phyloP scores from a whole-genome alignment of 2,113 vertebrate species.

The Willisornis vidua region DNA sequence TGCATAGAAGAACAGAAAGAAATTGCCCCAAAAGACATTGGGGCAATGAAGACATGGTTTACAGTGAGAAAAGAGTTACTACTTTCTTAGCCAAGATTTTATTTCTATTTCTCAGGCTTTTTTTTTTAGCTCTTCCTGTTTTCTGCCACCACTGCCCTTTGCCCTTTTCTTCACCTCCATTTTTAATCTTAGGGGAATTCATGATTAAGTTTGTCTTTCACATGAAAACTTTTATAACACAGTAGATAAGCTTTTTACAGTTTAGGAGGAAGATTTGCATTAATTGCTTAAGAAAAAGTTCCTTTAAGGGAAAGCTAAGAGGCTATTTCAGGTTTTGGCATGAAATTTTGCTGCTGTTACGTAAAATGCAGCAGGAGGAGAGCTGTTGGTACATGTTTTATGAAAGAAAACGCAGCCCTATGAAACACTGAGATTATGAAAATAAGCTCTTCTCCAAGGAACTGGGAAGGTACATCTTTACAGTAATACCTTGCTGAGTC shows the following conservation, averaged over 20 bases:
- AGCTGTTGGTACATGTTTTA: neutral
- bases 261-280: neutral
- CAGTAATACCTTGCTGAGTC: neutral
- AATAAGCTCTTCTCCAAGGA: neutral
- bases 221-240: neutral
- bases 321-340: neutral
- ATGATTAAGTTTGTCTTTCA: neutral
- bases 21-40: neutral
- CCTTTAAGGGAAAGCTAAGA: neutral
- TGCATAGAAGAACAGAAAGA: neutral
- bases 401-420: neutral
- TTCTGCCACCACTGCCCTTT: neutral
- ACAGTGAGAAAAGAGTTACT: neutral
- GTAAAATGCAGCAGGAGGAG: neutral
- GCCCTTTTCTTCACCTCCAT: neutral
- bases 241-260: neutral
- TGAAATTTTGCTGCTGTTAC: neutral
- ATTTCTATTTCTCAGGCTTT: neutral
- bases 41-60: neutral
- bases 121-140: neutral
- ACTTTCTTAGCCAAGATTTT: neutral
- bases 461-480: neutral
- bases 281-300: neutral
- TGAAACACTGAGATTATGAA: neutral
- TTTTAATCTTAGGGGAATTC: neutral